Base-by-base conservation (phyloP, 2,113 vertebrate species). In the Sphaerodactylus townsendi region DNA sequence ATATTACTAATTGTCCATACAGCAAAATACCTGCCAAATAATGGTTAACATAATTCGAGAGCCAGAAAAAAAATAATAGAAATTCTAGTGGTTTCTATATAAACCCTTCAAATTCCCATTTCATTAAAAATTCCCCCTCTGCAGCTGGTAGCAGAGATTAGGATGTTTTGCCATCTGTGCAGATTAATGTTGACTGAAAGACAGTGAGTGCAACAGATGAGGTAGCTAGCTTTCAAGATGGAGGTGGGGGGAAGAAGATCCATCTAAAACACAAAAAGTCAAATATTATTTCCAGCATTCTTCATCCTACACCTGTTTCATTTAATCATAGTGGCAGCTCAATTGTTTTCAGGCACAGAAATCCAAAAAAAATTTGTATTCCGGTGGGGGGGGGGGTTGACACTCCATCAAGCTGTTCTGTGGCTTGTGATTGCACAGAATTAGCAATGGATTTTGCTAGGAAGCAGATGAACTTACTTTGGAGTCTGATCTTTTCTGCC, bases 91-190 rank as follows among this genome's bases (percentile, higher is more conserved):
- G 93, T 95, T 96, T 95, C 92, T 93, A 85, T 92, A 95, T 94
- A 95, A 96, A 95, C 94, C 59, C 95, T 94, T 95, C 93, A 94
- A 96, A 96, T 95, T 96, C 90, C 92, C 93, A 95, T 96, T 97
- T 97, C 96, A 96, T 96, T 96, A 96, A 96, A 96, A 96, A 95
- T 95, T 95, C 95, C 88, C 53, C 75, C 81, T 93, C 91, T 94
- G 93, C 95, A 97, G 95, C 96, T 96, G 96, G 95, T 94, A 94
- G 93, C 89, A 89, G 94, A 96, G 96, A 97, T 97, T 97, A 96
- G 94, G 91, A 85, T 91, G 94, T 92, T 94, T 93, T 93, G 93
- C 96, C 96, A 96, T 97, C 96, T 97, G 96, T 96, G 95, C 88
- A 62, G 96, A 96, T 97, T 97, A 96, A 95, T 95, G 96, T 95